Conservation (phyloP, 2,888 invertebrate species). For the Euproctis similis region DNA sequence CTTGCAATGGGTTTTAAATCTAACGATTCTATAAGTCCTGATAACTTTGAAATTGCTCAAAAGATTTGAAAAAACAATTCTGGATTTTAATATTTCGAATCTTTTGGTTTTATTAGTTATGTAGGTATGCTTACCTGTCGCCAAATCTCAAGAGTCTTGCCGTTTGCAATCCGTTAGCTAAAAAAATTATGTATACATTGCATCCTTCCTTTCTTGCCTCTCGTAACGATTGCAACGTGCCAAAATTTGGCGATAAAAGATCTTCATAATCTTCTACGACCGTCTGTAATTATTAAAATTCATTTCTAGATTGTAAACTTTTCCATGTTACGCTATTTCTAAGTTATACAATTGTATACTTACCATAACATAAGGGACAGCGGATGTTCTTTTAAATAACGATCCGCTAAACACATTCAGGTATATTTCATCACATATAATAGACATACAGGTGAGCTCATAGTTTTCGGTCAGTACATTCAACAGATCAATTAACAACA, state of each 20-base stretch:
- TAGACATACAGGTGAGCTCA: slow-evolving; percentile 65
- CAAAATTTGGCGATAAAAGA: slow-evolving; percentile 76
- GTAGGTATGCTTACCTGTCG: slow-evolving; percentile 75
- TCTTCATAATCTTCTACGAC: slow-evolving; percentile 79
- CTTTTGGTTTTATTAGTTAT: too few relatives aligned
- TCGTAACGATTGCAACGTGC: slow-evolving; percentile 73
- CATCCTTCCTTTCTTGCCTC: slow-evolving; percentile 80
- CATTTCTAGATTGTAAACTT: too few relatives aligned
- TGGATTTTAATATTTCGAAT: too few relatives aligned
- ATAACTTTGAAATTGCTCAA: neutral
- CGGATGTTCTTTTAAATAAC: slow-evolving; percentile 58
- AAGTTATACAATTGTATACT: slow-evolving; percentile 10
- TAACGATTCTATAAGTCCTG: too few relatives aligned
- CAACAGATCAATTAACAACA: slow-evolving; percentile 44
- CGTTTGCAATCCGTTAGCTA: slow-evolving; percentile 83
- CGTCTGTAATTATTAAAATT: slow-evolving; percentile 49
- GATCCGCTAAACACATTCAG: slow-evolving; percentile 65
- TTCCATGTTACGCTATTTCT: neutral
- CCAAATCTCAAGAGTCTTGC: slow-evolving; percentile 80
- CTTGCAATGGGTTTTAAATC: too few relatives aligned
- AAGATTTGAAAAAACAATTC: too few relatives aligned
- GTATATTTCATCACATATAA: slow-evolving; percentile 73
- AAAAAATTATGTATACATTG: slow-evolving; percentile 80
- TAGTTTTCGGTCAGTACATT: slow-evolving; percentile 33
- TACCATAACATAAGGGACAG: slow-evolving; percentile 73